Evolutionary conservation across 2,888 invertebrate species (phyloP).

Genomic region (Iphiclides podalirius): DNA sequence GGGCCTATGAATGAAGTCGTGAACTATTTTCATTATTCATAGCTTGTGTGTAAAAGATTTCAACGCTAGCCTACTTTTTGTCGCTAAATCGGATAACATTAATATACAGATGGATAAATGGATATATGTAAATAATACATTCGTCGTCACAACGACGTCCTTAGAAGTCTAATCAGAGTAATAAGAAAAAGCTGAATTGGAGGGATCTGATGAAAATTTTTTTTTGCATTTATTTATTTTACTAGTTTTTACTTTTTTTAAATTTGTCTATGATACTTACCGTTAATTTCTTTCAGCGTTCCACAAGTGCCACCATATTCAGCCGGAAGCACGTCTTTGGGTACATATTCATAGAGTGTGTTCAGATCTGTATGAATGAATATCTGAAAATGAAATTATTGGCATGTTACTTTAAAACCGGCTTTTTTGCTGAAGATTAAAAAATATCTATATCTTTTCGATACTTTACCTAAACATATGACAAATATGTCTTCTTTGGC

Average conservation of each 20-base stretch:
- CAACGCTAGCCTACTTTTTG: not conserved
- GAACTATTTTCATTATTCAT: not conserved
- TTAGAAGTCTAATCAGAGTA: too few relatives aligned
- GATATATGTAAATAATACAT: not conserved
- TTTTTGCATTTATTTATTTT: too few relatives aligned
- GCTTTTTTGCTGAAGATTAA: too few relatives aligned
- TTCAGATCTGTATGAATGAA: constrained; percentile 86
- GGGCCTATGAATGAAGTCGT: too few relatives aligned
- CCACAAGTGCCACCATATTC: constrained; percentile 92
- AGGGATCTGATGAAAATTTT: too few relatives aligned
- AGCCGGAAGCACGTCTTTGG: constrained; percentile 87
- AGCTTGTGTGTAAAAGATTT: not conserved
- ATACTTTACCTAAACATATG: too few relatives aligned
- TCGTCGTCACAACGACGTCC: too few relatives aligned
- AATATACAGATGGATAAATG: not conserved
- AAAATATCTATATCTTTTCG: too few relatives aligned
- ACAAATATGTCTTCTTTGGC: too few relatives aligned
- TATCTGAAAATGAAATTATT: constrained; percentile 62
- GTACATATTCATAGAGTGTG: constrained; percentile 86
- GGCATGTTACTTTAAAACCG: too few relatives aligned
- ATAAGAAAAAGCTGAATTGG: too few relatives aligned
- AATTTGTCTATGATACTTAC: constrained; percentile 56
- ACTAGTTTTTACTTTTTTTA: too few relatives aligned
- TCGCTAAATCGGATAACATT: not conserved
- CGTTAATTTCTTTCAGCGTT: constrained; percentile 83